Evolutionary conservation across 2,888 invertebrate genomes (phyloP).

Genomic region (Harpalus rubripes): DNA sequence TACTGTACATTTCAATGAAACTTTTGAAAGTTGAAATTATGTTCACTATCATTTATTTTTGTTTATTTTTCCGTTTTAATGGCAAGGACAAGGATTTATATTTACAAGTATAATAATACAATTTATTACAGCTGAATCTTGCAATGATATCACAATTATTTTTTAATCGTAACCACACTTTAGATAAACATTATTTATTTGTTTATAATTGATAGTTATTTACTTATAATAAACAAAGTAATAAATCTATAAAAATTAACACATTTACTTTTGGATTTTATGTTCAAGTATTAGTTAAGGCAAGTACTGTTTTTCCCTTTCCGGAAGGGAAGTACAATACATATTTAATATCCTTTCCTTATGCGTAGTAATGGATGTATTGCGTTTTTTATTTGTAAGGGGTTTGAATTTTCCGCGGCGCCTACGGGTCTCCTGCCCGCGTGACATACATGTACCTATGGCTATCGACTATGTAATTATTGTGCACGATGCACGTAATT

Average conservation of each 20-base stretch:
- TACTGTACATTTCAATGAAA: background rate
- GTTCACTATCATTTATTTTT: background rate
- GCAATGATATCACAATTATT: background rate
- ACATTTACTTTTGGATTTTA: background rate
- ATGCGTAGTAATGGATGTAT: background rate
- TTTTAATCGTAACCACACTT: background rate
- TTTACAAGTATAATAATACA: background rate
- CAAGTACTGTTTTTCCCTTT: background rate
- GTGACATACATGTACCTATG: constrained; percentile 72
- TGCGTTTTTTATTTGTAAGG: constrained; percentile 32
- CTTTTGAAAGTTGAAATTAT: background rate
- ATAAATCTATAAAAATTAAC: background rate
- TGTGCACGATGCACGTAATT: constrained; percentile 71
- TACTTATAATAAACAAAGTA: background rate
- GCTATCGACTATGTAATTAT: constrained; percentile 75
- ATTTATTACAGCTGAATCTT: background rate
- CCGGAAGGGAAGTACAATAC: background rate
- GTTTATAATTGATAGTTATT: background rate
- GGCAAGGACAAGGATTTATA: background rate
- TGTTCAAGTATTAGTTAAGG: background rate
- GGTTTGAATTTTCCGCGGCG: constrained; percentile 29
- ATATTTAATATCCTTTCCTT: background rate
- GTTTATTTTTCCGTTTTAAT: background rate
- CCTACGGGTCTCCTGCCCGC: constrained; percentile 56
- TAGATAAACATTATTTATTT: background rate